Percentiles rank a stretch among this genome's conserved stretches.
Evolutionary conservation across 2,113 vertebrate species (phyloP).

Genomic region (Sisor rabdophorus): DNA sequence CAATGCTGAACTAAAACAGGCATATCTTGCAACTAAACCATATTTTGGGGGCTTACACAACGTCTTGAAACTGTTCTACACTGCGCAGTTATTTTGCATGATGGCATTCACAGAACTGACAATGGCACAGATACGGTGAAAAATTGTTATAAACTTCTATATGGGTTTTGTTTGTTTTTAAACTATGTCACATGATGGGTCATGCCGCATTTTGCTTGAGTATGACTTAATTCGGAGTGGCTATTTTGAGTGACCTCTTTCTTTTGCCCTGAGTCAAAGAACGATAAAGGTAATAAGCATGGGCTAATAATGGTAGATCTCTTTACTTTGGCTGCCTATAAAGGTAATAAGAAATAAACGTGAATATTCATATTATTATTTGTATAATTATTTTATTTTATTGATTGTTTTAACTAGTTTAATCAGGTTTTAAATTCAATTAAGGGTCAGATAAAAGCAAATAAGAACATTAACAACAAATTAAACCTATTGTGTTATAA

Average conservation of each 20-base stretch:
- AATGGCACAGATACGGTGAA: neutral
- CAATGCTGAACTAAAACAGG: neutral
- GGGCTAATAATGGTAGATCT: neutral
- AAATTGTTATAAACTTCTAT: neutral
- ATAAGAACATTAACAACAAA: neutral
- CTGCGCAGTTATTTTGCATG: neutral
- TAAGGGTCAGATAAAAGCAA: neutral
- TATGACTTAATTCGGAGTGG: neutral
- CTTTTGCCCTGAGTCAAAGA: constrained; percentile 1
- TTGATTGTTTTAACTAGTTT: neutral
- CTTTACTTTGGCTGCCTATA: neutral
- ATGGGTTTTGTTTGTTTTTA: neutral
- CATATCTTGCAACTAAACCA: neutral
- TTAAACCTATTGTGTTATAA: neutral
- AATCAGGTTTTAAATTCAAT: too few relatives aligned
- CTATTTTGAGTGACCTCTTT: neutral
- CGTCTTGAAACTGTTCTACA: neutral
- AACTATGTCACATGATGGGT: neutral
- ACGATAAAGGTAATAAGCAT: neutral
- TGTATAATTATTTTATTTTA: neutral
- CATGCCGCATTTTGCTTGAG: neutral
- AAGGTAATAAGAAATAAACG: neutral
- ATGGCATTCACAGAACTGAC: constrained; percentile 4
- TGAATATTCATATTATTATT: neutral
- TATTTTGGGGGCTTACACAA: neutral